phyloP scores from a whole-genome alignment of 2,113 vertebrate species.

The Fregetta grallaria region DNA sequence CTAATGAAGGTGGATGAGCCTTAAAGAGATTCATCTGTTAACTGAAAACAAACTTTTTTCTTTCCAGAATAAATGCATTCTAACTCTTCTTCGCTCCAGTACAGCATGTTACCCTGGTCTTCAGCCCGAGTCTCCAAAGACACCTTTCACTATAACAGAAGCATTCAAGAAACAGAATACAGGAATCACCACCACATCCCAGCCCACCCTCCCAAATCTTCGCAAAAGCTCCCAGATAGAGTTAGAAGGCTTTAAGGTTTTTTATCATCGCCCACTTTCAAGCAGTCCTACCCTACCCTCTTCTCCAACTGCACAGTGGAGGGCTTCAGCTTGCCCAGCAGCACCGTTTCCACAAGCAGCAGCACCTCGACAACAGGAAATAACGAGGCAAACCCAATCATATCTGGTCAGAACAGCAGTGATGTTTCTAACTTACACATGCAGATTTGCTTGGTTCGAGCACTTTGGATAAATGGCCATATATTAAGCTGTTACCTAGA shows the following conservation, averaged over 20 bases:
- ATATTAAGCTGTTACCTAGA: neutral
- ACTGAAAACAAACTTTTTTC: neutral
- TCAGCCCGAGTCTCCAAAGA: neutral
- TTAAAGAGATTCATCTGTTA: neutral
- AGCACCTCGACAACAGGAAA: neutral
- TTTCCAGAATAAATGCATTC: neutral
- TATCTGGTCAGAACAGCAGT: neutral
- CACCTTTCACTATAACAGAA: neutral
- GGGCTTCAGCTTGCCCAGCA: neutral
- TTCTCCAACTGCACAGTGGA: neutral
- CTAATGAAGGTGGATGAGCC: neutral
- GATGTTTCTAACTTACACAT: neutral
- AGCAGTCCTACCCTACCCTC: neutral
- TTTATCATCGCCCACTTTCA: fast-evolving
- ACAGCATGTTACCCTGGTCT: neutral
- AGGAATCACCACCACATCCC: neutral
- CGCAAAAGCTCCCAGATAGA: neutral
- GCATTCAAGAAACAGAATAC: neutral
- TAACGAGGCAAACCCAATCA: neutral
- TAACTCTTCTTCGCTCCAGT: neutral
- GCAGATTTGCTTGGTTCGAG: neutral
- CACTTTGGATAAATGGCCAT: neutral
- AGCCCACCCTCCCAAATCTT: neutral
- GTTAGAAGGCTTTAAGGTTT: neutral
- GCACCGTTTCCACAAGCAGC: neutral